Conservation (phyloP, 2,888 invertebrate genomes). For the Lamellibrachia columna region DNA sequence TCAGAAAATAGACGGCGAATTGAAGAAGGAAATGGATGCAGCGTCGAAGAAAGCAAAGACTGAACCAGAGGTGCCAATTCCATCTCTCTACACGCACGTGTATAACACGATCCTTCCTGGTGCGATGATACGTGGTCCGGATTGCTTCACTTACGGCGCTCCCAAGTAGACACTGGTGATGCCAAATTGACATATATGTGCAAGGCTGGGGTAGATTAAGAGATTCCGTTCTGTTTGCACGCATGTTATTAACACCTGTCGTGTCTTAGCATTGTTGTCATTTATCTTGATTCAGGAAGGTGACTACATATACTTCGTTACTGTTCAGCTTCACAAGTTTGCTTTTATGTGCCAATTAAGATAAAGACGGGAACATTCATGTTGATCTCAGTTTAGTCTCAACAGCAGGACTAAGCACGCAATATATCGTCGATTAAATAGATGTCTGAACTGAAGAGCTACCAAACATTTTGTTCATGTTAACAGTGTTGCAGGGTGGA, state of each 20-base stretch:
- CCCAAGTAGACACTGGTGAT: not conserved
- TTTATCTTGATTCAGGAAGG: not conserved
- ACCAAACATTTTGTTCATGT: no score
- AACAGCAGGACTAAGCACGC: no score
- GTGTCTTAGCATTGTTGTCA: not conserved
- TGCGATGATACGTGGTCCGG: not conserved
- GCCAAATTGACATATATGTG: not conserved
- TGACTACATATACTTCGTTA: no score
- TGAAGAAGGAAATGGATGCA: slow-evolving; percentile 88
- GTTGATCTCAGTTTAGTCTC: no score
- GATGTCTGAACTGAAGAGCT: no score
- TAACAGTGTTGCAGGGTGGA: no score
- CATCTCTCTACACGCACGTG: slow-evolving; percentile 83
- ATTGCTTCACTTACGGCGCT: not conserved
- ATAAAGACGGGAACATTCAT: no score
- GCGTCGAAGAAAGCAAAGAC: slow-evolving; percentile 80
- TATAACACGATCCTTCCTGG: slow-evolving; percentile 72
- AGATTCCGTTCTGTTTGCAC: not conserved
- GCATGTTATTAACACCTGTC: no score
- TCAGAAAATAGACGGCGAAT: slow-evolving; percentile 82
- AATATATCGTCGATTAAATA: no score
- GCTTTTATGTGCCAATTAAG: no score
- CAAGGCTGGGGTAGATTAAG: not conserved
- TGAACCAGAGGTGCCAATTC: slow-evolving; percentile 80
- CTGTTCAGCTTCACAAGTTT: no score